A percentile compares a stretch with the other conserved stretches of the same genome.
Evolutionary conservation across 2,113 vertebrate species (phyloP).

Genomic region (Daphoenositta chrysoptera): DNA sequence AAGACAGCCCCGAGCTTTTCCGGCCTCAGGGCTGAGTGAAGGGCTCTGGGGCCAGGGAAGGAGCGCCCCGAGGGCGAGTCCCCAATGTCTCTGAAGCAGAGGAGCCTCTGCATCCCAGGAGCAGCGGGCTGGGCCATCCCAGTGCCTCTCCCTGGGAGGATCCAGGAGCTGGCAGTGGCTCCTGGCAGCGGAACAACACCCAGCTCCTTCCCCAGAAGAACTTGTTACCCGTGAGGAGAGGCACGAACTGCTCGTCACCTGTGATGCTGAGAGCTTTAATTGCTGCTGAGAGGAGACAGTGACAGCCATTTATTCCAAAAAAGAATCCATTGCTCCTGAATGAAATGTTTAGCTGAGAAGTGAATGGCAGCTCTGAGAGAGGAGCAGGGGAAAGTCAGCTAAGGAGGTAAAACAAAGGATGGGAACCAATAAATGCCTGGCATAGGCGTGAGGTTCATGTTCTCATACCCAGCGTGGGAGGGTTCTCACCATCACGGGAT

Average conservation of each 20-base stretch:
- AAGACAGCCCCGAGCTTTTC: background rate
- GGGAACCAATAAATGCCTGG: background rate
- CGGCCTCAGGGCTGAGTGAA: background rate
- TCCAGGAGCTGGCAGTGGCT: background rate
- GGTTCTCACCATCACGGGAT: background rate
- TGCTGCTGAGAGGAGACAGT: slow-evolving; percentile 6
- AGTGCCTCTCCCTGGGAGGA: background rate
- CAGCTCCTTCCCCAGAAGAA: background rate
- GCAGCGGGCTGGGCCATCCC: accelerated
- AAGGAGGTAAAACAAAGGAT: background rate
- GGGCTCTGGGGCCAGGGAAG: background rate
- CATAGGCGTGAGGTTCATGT: background rate
- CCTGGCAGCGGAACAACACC: background rate
- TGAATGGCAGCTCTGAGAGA: slow-evolving; percentile 1
- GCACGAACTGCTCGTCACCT: background rate
- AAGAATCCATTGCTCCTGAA: background rate
- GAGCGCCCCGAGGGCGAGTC: background rate
- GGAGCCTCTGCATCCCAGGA: background rate
- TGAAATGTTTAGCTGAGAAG: background rate
- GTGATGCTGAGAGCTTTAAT: background rate
- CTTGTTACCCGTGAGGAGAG: background rate
- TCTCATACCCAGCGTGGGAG: background rate
- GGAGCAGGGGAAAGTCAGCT: background rate
- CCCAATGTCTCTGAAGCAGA: accelerated
- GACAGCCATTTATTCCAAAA: slow-evolving; percentile 17